Base-by-base conservation (phyloP, 2,888 invertebrate genomes). In the Drosophila formosana region DNA sequence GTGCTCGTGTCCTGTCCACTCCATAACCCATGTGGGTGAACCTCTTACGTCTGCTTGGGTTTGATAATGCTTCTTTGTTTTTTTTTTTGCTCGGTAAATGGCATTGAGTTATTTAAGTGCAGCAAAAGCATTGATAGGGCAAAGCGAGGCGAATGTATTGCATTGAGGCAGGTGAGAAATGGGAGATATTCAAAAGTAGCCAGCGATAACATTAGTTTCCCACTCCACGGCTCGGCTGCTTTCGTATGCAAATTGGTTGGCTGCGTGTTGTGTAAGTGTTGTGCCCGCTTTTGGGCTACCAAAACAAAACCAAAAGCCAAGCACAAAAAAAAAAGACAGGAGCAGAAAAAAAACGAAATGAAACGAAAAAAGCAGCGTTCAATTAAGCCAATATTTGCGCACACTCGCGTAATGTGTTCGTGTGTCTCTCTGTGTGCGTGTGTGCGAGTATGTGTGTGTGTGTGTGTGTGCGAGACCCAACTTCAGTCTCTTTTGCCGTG, bases 351-450 rank as follows among this genome's bases (percentile, higher is more conserved):
- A 11, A 37, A n/a, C 11, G n/a, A 37, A 66, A 50, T 34, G 28
- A 41, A 49, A 11, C 8, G 34, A 41, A 68, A 74, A 69, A 72
- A 80, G 39, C 9, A 69, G 68, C 68, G 78, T 84, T 88, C 88
- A 84, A 84, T 88, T 81, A 88, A 84, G 84, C 79, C 89, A 84
- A 84, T 88, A 81, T 87, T 88, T 84, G 80, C 82, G 87, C 84
- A 83, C 78, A 82, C 82, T 82, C 86, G 80, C 77, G 63, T 65
- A 52, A 34, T 34, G 34, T 37, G n/a, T n/a, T 37, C 37, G 41
- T 57, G 50, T 37, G 39, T 26, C 43, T 64, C 18, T 60, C 34
- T 61, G 43, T 50, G 53, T 37, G 26, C 46, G 66, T 51, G 45
- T 39, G 26, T 26, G 49, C 41, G 1, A 18, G 50, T 50, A 37